A percentile compares a stretch with the other conserved stretches of the same genome.
phyloP scores from a whole-genome alignment of 2,888 invertebrate genomes.

The Stictocephala bisonia region DNA sequence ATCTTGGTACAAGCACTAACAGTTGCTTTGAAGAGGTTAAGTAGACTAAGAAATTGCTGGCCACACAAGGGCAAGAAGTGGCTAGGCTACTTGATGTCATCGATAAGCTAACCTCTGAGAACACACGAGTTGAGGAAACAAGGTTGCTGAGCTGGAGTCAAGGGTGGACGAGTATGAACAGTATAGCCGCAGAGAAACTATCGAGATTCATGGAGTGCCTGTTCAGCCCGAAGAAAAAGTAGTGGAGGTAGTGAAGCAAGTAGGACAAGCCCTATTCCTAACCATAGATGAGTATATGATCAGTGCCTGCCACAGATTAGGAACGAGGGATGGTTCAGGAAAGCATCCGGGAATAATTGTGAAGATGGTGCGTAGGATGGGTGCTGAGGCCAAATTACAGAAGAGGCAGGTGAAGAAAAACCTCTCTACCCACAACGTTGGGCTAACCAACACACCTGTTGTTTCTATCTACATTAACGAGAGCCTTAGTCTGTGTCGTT shows the following conservation, averaged over 20 bases:
- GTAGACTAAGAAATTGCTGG: not conserved
- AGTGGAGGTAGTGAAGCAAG: not conserved
- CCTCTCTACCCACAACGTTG: constrained; percentile 14
- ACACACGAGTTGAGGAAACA: too few relatives aligned
- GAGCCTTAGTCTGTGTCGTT: too few relatives aligned
- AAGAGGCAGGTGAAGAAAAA: not conserved
- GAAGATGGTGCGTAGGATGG: not conserved
- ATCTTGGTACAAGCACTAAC: not conserved
- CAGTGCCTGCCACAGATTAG: constrained; percentile 14
- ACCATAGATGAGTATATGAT: constrained; percentile 14
- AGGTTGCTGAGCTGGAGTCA: not conserved
- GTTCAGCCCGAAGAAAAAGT: not conserved
- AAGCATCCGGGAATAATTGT: constrained; percentile 23
- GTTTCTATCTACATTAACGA: too few relatives aligned
- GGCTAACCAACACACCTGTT: not conserved
- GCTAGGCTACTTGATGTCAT: not conserved
- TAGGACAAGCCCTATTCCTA: not conserved
- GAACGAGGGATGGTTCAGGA: not conserved
- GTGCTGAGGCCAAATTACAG: not conserved
- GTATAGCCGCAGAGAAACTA: not conserved
- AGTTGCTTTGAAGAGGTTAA: constrained; percentile 11
- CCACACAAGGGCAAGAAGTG: not conserved
- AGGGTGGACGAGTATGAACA: constrained; percentile 22
- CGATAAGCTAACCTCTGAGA: not conserved
- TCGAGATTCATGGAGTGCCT: constrained; percentile 31